A percentile compares a stretch with the other conserved stretches of the same genome.
phyloP scores from a whole-genome alignment of 2,797 vertebrate genomes.

The Poecilia picta region DNA sequence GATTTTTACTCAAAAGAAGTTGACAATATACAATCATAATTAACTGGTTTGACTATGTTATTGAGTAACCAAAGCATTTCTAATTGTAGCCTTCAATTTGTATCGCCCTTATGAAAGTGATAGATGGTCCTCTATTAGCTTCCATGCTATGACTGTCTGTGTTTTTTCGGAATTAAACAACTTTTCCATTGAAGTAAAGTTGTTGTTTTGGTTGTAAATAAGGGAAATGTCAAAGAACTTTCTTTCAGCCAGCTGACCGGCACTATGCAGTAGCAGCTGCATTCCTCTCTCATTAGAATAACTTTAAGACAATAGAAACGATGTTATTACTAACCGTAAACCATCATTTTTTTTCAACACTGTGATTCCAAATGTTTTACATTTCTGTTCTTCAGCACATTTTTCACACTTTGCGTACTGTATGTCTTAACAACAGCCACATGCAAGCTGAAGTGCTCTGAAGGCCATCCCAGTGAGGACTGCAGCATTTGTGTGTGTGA shows the following conservation, averaged over 20 bases:
- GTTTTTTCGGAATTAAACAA: not conserved
- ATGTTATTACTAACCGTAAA: not conserved
- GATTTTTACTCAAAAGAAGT: not conserved
- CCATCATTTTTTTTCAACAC: not conserved
- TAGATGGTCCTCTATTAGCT: not conserved
- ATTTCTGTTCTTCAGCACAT: not conserved
- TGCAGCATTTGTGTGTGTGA: constrained; percentile 85
- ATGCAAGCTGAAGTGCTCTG: constrained; percentile 75
- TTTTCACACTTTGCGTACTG: not conserved
- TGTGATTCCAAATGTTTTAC: not conserved
- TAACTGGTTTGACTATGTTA: not conserved
- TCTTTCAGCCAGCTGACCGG: not conserved
- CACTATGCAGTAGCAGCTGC: not conserved
- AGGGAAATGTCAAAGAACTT: not conserved
- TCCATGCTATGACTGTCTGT: not conserved
- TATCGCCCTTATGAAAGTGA: not conserved
- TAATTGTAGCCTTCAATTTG: not conserved
- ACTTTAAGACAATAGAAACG: not conserved
- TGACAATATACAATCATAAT: not conserved
- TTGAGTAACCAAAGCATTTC: not conserved
- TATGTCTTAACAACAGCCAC: constrained; percentile 40
- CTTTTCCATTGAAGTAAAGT: not conserved
- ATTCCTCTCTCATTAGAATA: not conserved
- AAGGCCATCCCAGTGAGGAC: constrained; percentile 76
- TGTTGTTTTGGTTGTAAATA: not conserved